phyloP scores from a whole-genome alignment of 2,888 invertebrate genomes.

The Empis livida region DNA sequence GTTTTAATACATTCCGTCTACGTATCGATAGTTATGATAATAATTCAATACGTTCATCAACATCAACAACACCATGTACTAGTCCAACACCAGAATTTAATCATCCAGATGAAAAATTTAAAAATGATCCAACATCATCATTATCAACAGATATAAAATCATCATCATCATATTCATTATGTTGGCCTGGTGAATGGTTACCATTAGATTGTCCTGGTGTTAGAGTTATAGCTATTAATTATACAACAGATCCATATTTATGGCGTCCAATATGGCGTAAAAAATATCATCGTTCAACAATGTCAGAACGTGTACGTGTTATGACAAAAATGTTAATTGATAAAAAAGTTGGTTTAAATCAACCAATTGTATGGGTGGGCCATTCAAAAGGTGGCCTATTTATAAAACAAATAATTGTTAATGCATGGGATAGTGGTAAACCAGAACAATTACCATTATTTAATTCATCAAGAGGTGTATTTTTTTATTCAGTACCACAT shows the following conservation, averaged over 20 bases:
- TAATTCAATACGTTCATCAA: not conserved
- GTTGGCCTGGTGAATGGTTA: conserved; percentile 84
- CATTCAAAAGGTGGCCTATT: conserved; percentile 79
- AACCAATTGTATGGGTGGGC: conserved; percentile 70
- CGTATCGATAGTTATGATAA: conserved; percentile 27
- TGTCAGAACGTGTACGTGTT: conserved; percentile 56
- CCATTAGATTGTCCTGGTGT: conserved; percentile 62
- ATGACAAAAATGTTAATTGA: conserved; percentile 55
- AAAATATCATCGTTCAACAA: conserved; percentile 48
- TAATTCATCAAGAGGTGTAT: conserved; percentile 46
- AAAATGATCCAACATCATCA: conserved; percentile 1
- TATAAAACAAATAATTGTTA: conserved; percentile 68
- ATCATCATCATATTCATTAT: conserved; percentile 44
- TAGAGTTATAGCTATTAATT: conserved; percentile 68
- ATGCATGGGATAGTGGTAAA: conserved; percentile 42
- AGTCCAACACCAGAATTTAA: conserved; percentile 6
- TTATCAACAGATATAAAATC: conserved; percentile 13
- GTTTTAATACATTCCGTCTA: conserved; percentile 32
- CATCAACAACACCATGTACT: not conserved
- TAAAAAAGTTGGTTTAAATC: conserved; percentile 53
- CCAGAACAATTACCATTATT: conserved; percentile 39
- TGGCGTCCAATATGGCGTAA: conserved; percentile 66
- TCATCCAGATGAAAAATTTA: conserved; percentile 2
- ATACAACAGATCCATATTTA: conserved; percentile 63
- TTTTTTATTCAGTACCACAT: conserved; percentile 84